A percentile compares a stretch with the other conserved stretches of the same genome.
phyloP scores from a whole-genome alignment of 2,113 vertebrate species.

The Agelaius phoeniceus region DNA sequence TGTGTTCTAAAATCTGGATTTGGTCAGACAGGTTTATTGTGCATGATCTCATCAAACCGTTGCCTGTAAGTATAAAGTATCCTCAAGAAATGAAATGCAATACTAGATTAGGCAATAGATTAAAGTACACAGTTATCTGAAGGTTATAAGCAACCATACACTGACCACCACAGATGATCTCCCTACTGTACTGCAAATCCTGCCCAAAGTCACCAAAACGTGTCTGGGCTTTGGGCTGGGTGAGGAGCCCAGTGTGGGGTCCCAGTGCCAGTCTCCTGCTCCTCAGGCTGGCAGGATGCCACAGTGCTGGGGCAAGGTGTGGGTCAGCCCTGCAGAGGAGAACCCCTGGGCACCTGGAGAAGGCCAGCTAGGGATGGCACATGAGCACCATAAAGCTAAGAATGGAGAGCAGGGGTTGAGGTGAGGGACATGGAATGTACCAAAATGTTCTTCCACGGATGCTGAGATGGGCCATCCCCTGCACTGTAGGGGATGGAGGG shows the following conservation, averaged over 20 bases:
- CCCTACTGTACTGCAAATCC: neutral
- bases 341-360: neutral
- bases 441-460: neutral
- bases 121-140: neutral
- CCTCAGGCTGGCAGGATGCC: constrained; percentile 2
- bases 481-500: neutral
- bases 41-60: constrained; percentile 58
- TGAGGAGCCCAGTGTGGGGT: neutral
- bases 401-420: neutral
- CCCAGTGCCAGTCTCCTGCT: constrained; percentile 14
- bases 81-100: constrained; percentile 58
- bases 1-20: constrained; percentile 47
- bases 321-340: neutral
- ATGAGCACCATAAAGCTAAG: too few relatives aligned
- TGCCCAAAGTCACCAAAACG: neutral
- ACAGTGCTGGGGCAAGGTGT: neutral
- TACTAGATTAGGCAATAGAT: constrained; percentile 50
- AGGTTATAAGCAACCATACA: neutral
- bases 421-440: neutral
- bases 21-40: constrained; percentile 64
- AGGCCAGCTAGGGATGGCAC: neutral
- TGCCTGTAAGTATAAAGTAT: constrained; percentile 45
- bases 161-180: neutral
- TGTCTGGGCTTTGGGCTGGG: neutral
- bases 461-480: neutral